Conservation (phyloP, 2,113 vertebrate genomes). For the Sinocyclocheilus rhinocerous region DNA sequence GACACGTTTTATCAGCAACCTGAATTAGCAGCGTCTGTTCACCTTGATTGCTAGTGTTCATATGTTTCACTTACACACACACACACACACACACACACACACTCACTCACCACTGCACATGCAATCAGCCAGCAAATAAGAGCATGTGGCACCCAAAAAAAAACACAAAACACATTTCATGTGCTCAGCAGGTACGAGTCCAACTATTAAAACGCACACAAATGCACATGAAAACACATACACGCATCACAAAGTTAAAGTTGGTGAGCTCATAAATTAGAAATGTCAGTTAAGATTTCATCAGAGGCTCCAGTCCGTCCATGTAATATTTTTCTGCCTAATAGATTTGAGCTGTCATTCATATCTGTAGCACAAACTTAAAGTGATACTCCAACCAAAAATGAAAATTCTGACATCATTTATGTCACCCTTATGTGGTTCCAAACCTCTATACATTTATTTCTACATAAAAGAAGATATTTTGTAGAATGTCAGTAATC, state of each 20-base stretch:
- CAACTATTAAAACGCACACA: not conserved
- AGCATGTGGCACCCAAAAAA: constrained; percentile 5
- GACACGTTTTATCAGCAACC: constrained; percentile 71
- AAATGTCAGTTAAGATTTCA: not conserved
- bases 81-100: constrained; percentile 14
- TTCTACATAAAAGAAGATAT: too few species aligned
- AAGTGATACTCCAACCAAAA: too few species aligned
- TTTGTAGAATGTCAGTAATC: too few species aligned
- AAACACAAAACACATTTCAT: not conserved
- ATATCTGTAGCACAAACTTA: not conserved
- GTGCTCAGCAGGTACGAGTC: not conserved
- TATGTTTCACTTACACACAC: constrained; percentile 29
- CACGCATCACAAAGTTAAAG: not conserved
- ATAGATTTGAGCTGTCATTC: not conserved
- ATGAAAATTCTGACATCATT: too few species aligned
- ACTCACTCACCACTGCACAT: constrained; percentile 33
- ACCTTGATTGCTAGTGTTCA: constrained; percentile 59
- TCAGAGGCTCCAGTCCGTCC: not conserved
- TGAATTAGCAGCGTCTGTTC: constrained; percentile 72
- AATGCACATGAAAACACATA: not conserved
- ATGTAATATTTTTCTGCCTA: not conserved
- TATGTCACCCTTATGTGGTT: too few species aligned
- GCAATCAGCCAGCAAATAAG: constrained; percentile 25
- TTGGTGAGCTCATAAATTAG: not conserved
- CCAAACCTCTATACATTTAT: too few species aligned